phyloP scores from a whole-genome alignment of 1,140 invertebrate species.

The Melanaphis sacchari region DNA sequence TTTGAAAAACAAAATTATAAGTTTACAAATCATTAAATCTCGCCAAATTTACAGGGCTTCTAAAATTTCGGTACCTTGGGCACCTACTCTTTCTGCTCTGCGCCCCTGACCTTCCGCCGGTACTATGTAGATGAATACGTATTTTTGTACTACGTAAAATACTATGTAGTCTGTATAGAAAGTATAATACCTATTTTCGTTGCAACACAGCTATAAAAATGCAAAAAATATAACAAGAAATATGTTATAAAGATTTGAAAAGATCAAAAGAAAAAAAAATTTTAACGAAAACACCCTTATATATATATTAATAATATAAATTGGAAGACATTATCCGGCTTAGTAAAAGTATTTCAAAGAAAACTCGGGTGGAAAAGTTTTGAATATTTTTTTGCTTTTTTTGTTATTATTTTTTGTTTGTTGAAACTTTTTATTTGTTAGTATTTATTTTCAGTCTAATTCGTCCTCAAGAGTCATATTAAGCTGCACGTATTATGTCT shows the following conservation, averaged over 20 bases:
- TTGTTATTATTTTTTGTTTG: neutral
- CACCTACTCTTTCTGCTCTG: too few relatives aligned
- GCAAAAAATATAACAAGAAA: neutral
- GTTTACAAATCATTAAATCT: too few relatives aligned
- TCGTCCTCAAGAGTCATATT: neutral
- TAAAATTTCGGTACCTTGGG: too few relatives aligned
- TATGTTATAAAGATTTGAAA: neutral
- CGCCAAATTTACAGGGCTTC: too few relatives aligned
- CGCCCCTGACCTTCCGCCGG: too few relatives aligned
- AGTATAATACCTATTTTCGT: neutral
- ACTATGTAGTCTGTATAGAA: neutral
- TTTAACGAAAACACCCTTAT: neutral
- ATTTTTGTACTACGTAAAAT: neutral
- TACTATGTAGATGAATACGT: too few relatives aligned
- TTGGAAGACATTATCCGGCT: constrained; percentile 18
- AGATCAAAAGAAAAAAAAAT: neutral
- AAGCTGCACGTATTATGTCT: neutral
- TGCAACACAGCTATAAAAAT: neutral
- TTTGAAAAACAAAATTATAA: too few relatives aligned
- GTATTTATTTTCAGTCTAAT: neutral
- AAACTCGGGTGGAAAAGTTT: neutral
- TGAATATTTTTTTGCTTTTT: neutral
- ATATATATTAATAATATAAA: constrained; percentile 20
- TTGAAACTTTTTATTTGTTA: neutral
- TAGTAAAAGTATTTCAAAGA: constrained; percentile 18